Base-by-base conservation (phyloP, 2,888 invertebrate species). In the Cosmopolites sordidus region DNA sequence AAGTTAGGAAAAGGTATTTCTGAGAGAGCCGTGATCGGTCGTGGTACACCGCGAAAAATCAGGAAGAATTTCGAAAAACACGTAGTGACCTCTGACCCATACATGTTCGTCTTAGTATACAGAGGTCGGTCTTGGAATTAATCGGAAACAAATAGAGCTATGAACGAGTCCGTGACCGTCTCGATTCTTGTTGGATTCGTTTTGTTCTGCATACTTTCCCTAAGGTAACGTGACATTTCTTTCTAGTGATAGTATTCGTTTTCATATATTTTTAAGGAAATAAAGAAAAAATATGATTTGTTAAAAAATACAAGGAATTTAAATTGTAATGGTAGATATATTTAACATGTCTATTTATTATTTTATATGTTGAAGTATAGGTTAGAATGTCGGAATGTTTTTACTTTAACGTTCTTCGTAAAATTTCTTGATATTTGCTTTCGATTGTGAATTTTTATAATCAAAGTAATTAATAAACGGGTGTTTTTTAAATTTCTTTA, bases 191-290 rank as follows among this genome's bases (percentile, higher is more conserved):
- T 48, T 22, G 52, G 54, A 16, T 48, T 52, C 16, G 16, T 52
- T 16, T 49, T 58, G n/a, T n/a, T n/a, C 39, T 43, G 48, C 37
- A 30, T 58, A 46, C 38, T 54, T 16, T 55, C 52, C 29, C 54
- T 49, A 55, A 58, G 58, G 58, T 58, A 58, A 55, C 17, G 17
- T 48, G 48, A 40, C 51, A 51, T 43, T 33, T 51, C 43, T 22
- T 22, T 22, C 22, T 22, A 22, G 8, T 38, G 15, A 38, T 38
- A 38, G 9, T 38, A 38, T 5, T 38, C 12, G 12, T 38, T 14
- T 14, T 38, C 9, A 14, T 15, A 37, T 37, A 37, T 37, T 37
- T 14, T 37, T 37, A 37, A 14, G 38, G 38, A 11, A 37, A 14
- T 5, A 6, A 6, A 11, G 9, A 16, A 40, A 38, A 29, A 38